These are phyloP conservation scores for Leucoraja ocellata DNA, from an alignment of 2,797 vertebrate species.

Conservation along the genomic window DNA sequence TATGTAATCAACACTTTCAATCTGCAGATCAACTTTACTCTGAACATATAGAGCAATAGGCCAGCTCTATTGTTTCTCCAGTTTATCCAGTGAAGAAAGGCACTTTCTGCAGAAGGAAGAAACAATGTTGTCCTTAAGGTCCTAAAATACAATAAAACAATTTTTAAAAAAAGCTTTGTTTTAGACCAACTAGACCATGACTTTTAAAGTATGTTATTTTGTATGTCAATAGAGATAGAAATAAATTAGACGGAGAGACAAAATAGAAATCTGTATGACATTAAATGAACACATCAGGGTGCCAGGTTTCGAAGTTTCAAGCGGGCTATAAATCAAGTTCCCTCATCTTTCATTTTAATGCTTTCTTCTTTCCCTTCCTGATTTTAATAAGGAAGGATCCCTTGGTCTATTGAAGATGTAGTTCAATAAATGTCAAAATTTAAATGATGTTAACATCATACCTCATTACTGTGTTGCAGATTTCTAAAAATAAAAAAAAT, in stretches of 20 bases:
- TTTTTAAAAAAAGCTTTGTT: background rate
- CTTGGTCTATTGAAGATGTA: constrained; percentile 7
- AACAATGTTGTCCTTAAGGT: background rate
- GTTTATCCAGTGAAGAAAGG: background rate
- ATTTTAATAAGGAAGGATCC: background rate
- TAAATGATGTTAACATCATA: constrained; percentile 5
- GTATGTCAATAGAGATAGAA: background rate
- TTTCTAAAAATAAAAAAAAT: constrained; percentile 6
- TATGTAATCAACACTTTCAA: background rate
- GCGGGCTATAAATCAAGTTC: background rate
- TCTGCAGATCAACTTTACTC: background rate
- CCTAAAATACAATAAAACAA: background rate
- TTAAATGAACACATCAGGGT: background rate
- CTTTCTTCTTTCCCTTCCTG: background rate
- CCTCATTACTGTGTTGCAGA: constrained; percentile 5
- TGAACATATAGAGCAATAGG: background rate
- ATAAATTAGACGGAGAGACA: background rate
- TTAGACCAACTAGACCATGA: background rate
- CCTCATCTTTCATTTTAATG: background rate
- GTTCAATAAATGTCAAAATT: constrained; percentile 18
- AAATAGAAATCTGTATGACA: background rate
- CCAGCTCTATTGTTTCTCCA: background rate
- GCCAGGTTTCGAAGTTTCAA: background rate
- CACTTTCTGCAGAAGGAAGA: background rate
- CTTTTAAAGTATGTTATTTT: background rate